phyloP scores from a whole-genome alignment of 2,113 vertebrate genomes.

The Plecotus auritus region DNA sequence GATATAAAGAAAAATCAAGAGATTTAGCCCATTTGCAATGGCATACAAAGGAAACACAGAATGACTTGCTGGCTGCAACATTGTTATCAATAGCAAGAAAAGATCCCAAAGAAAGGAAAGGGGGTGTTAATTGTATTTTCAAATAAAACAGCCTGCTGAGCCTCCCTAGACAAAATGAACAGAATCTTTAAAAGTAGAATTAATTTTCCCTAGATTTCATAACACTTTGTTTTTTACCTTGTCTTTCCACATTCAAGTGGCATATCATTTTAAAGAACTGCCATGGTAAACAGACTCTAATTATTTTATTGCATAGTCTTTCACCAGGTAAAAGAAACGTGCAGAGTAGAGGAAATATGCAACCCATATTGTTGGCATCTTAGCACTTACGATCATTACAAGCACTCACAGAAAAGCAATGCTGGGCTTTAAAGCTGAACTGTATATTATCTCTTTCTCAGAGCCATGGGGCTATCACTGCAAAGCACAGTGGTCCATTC shows the following conservation, averaged over 20 bases:
- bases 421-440: conserved; percentile 70
- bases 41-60: conserved; percentile 41
- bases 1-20: conserved; percentile 38
- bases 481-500: conserved; percentile 72
- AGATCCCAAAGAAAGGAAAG: conserved; percentile 29
- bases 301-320: conserved; percentile 50
- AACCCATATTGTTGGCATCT: conserved; percentile 48
- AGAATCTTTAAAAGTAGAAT: conserved; percentile 47
- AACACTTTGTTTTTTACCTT: conserved; percentile 43
- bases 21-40: conserved; percentile 5
- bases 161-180: conserved; percentile 7
- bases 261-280: background rate
- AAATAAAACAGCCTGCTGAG: conserved; percentile 33
- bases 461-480: conserved; percentile 69
- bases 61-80: conserved; percentile 41
- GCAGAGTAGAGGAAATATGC: conserved; percentile 37
- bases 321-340: conserved; percentile 64
- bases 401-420: conserved; percentile 60
- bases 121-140: conserved; percentile 13
- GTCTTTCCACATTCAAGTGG: conserved; percentile 56
- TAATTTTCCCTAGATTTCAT: conserved; percentile 26
- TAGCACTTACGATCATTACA: conserved; percentile 44
- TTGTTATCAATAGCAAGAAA: conserved; percentile 15
- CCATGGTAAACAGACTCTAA: conserved; percentile 59
- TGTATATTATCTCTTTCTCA: conserved; percentile 63